phyloP scores from a whole-genome alignment of 2,113 vertebrate genomes.

The Thermophis baileyi region DNA sequence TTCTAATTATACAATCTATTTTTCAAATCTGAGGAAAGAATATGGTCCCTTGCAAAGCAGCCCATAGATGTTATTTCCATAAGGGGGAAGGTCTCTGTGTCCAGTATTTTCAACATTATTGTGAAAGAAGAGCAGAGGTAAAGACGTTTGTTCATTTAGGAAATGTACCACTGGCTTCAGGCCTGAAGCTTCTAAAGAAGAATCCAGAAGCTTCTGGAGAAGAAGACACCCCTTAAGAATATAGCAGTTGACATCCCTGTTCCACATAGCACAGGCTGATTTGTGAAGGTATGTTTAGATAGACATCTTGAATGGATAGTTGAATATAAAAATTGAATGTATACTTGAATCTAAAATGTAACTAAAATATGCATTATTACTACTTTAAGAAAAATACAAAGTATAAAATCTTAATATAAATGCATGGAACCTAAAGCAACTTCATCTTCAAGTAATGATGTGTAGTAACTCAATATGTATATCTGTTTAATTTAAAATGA shows the following conservation, averaged over 20 bases:
- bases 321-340: background rate
- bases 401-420: background rate
- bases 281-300: background rate
- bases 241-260: background rate
- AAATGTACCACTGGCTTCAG: background rate
- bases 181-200: background rate
- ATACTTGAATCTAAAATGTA: background rate
- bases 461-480: background rate
- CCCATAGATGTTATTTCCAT: background rate
- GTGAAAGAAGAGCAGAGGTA: background rate
- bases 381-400: constrained; percentile 6
- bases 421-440: constrained; percentile 24
- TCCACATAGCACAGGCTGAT: background rate
- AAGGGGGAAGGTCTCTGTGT: background rate
- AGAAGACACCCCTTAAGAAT: background rate
- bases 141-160: background rate
- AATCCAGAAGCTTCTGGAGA: background rate
- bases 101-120: background rate
- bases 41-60: background rate
- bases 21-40: background rate
- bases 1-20: background rate
- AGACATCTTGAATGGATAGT: background rate
- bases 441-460: constrained; percentile 34
- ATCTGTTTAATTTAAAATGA: constrained; percentile 33
- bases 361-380: background rate